Evolutionary conservation across 2,888 invertebrate genomes (phyloP).

Genomic region (Charanyca ferruginea): DNA sequence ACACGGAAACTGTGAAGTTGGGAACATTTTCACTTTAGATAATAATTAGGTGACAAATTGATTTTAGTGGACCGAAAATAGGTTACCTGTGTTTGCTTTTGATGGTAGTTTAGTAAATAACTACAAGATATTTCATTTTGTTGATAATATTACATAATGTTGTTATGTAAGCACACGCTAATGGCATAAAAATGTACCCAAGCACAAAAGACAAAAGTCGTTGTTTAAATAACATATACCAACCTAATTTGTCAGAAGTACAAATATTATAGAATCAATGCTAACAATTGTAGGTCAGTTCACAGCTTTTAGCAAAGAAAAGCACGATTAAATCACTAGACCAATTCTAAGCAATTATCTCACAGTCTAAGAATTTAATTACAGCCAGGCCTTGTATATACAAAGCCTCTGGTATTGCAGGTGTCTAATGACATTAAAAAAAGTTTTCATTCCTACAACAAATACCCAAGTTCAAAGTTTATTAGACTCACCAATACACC

Average conservation of each 20-base stretch:
- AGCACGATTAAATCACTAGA: too few species aligned
- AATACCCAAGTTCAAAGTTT: slow-evolving; percentile 41
- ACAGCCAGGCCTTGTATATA: too few species aligned
- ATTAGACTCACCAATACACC: slow-evolving; percentile 28
- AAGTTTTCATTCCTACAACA: neutral
- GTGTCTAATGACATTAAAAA: too few species aligned
- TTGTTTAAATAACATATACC: neutral
- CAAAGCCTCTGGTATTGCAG: too few species aligned
- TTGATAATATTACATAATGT: neutral
- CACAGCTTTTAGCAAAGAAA: too few species aligned
- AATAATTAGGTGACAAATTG: slow-evolving; percentile 13
- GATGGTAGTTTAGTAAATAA: neutral
- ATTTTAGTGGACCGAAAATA: too few species aligned
- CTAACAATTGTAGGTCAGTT: too few species aligned
- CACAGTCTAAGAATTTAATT: too few species aligned
- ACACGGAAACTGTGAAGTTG: slow-evolving; percentile 40
- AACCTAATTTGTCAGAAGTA: too few species aligned
- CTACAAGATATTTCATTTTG: neutral
- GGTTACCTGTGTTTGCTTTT: too few species aligned
- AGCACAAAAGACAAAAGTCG: neutral
- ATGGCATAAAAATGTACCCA: neutral
- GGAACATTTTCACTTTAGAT: slow-evolving; percentile 5
- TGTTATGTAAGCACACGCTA: neutral
- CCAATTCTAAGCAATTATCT: too few species aligned
- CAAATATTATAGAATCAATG: too few species aligned